Evolutionary conservation across 2,113 vertebrate genomes (phyloP), one percentile per base, ranked within the genome.

Genomic region (Connochaetes taurinus): DNA sequence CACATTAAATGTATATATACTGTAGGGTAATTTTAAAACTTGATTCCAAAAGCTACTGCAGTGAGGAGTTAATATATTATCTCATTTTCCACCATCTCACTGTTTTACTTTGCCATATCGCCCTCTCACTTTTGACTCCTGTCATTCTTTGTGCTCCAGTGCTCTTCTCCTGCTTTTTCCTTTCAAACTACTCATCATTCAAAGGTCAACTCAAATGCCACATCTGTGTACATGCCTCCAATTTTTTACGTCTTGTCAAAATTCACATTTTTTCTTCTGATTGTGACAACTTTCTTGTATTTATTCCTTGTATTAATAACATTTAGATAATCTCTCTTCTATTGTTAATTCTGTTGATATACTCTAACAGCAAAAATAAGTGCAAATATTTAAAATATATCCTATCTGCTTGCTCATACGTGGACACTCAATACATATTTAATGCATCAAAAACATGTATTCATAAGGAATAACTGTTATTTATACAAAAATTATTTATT

Each of bases 261-360:
- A 87, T 93, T 92, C 91, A 90, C 8, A 87, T 90, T 92, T 40
- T 40, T 97, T n/a, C 21, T n/a, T 95, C 50, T 90, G 21, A 47
- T 83, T 64, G 57, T 53, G 29, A 60, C 9, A 95, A 36, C 2
- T 1, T 76, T 43, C 90, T 40, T 57, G 21, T 62, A 17, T 74
- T 84, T 94, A 55, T 78, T 83, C 10, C 31, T 89, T 52, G 25
- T 15, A 43, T 76, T 43, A 43, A 43, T 45, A 82, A 55, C 3
- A 53, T 76, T 62, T 74, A 89, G 19, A 76, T 62, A 50, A 76
- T 87, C 84, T 86, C 31, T 25, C 7, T 84, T 5, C 25, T 67
- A 5, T 40, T 90, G 4, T 43, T 93, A 85, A 81, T 47, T 92
- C n/a, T 91, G 1, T 57, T 84, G 43, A 87, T 62, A 40, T 45